These are phyloP conservation scores for Notechis scutatus DNA, from an alignment of 2,113 vertebrate genomes.

Conservation along the genomic window DNA sequence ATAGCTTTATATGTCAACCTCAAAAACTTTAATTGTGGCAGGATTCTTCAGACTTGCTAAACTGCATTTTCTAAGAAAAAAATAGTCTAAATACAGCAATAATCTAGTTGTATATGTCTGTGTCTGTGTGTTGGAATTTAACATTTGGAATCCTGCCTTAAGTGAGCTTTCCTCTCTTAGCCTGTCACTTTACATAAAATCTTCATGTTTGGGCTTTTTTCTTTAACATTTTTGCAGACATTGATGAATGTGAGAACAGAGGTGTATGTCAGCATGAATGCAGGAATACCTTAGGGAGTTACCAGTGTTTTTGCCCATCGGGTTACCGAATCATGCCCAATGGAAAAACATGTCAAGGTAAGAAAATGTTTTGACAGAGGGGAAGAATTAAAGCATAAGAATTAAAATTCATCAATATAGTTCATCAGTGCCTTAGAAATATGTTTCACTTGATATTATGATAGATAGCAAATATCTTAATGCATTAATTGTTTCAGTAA, in stretches of 20 bases:
- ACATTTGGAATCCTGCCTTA: background rate
- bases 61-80: background rate
- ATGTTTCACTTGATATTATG: background rate
- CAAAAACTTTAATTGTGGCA: background rate
- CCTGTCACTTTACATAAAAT: background rate
- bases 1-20: background rate
- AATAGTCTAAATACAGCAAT: background rate
- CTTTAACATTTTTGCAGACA: constrained; percentile 72
- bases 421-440: background rate
- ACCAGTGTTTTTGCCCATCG: constrained; percentile 84
- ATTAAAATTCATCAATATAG: background rate
- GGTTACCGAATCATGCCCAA: constrained; percentile 90
- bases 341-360: constrained; percentile 94
- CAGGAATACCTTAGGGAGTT: constrained; percentile 88
- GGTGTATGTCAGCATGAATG: constrained; percentile 92
- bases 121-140: background rate
- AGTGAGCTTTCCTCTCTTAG: background rate
- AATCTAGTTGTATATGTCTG: background rate
- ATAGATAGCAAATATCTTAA: background rate
- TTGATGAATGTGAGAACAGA: constrained; percentile 90
- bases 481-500: background rate
- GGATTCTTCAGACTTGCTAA: background rate
- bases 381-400: background rate
- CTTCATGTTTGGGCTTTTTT: background rate
- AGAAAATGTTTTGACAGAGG: background rate